These are phyloP conservation scores for Pterocles orientalis DNA, from an alignment of 2,113 vertebrate genomes.

Conservation along the genomic window DNA sequence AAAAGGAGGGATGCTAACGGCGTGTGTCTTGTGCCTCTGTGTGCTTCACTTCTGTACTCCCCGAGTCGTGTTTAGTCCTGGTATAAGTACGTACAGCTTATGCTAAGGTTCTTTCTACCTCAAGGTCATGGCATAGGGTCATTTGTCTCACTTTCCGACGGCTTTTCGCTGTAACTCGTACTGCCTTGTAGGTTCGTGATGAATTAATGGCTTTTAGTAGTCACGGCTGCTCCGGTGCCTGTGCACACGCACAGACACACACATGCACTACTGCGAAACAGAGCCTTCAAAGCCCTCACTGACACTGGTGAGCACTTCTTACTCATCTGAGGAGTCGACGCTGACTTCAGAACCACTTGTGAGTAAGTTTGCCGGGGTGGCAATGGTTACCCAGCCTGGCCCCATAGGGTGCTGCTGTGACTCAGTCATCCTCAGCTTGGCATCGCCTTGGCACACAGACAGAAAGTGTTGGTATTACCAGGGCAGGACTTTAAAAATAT, in stretches of 20 bases:
- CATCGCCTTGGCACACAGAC: neutral
- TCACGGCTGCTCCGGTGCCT: neutral
- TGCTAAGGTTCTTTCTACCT: neutral
- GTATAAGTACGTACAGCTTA: neutral
- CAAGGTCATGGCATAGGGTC: neutral
- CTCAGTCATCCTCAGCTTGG: neutral
- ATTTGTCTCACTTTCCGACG: slow-evolving; percentile 3
- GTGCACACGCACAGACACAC: neutral
- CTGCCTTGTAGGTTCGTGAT: neutral
- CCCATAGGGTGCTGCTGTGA: neutral
- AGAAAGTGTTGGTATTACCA: neutral
- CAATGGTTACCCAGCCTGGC: neutral
- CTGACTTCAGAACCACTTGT: slow-evolving; percentile 17
- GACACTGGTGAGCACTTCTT: slow-evolving; percentile 17
- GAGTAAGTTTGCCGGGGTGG: neutral
- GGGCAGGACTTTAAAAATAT: neutral
- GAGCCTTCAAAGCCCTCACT: neutral
- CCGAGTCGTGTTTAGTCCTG: neutral
- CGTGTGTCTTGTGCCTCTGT: neutral
- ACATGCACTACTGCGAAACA: neutral
- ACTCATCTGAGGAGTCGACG: neutral
- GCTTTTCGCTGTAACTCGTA: neutral
- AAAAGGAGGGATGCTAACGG: neutral
- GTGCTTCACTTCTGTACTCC: neutral
- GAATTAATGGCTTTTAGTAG: neutral